Conservation (phyloP, 2,113 vertebrate genomes). For the Bos taurus region DNA sequence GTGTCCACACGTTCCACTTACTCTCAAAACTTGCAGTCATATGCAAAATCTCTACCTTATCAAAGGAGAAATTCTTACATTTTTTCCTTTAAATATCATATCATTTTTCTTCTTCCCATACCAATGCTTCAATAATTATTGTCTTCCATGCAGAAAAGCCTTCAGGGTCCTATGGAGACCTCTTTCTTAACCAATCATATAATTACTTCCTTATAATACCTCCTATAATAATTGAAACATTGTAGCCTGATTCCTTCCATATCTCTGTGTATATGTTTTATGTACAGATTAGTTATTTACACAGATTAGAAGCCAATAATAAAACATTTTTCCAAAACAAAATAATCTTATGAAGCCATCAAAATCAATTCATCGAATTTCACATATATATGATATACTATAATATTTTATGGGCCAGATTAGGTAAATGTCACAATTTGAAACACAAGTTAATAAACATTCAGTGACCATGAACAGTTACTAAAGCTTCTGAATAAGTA, state of each 20-base stretch:
- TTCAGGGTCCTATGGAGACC: neutral
- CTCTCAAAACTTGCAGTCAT: neutral
- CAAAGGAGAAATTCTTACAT: neutral
- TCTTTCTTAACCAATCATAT: neutral
- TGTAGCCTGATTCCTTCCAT: neutral
- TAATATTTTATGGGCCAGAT: neutral
- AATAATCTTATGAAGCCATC: neutral
- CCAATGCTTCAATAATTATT: neutral
- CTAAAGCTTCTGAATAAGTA: constrained; percentile 1
- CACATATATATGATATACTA: neutral
- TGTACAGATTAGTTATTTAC: neutral
- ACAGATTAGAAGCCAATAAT: neutral
- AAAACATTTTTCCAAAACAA: neutral
- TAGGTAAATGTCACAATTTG: neutral
- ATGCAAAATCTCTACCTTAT: neutral
- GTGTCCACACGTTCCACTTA: neutral
- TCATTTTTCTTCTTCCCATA: neutral
- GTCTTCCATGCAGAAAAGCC: neutral
- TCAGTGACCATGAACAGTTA: neutral
- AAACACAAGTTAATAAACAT: constrained; percentile 7
- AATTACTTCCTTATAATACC: neutral
- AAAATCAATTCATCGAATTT: neutral
- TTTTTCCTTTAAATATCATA: neutral
- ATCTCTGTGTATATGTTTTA: neutral
- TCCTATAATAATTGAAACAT: neutral